Conservation (phyloP, 2,113 vertebrate species). For the Neopipo cinnamomea region DNA sequence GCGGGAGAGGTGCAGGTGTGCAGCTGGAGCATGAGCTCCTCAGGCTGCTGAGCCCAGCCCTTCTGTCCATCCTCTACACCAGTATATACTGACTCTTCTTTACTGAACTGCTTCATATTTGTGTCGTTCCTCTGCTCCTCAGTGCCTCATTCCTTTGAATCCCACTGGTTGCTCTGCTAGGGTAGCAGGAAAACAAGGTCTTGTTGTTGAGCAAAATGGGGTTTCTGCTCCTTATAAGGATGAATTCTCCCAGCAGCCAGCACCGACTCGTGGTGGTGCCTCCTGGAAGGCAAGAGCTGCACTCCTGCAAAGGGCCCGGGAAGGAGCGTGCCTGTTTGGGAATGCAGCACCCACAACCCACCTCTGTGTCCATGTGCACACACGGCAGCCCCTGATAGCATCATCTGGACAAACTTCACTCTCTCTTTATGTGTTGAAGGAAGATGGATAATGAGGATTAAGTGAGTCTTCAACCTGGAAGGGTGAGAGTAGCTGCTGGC, state of each 20-base stretch:
- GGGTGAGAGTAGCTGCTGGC: background rate
- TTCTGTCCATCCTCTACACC: background rate
- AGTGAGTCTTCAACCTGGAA: background rate
- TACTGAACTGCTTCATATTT: background rate
- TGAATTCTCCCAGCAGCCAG: background rate
- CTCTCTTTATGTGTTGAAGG: background rate
- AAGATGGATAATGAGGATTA: background rate
- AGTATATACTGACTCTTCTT: background rate
- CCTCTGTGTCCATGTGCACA: rapidly evolving
- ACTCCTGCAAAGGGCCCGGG: background rate
- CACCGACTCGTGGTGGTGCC: rapidly evolving
- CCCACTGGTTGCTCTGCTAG: background rate
- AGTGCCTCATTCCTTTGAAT: background rate
- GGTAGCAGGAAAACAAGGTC: background rate
- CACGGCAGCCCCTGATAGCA: background rate
- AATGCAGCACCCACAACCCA: background rate
- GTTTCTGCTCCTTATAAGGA: background rate
- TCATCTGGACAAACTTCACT: background rate
- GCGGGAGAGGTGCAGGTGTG: rapidly evolving
- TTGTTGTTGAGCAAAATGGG: background rate
- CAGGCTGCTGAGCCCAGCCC: background rate
- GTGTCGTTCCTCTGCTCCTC: background rate
- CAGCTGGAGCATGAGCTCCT: background rate
- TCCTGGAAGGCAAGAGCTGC: background rate
- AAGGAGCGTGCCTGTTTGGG: background rate